Evolutionary conservation across 2,797 vertebrate species (phyloP).

Genomic region (Gymnoscopelus microlampas): DNA sequence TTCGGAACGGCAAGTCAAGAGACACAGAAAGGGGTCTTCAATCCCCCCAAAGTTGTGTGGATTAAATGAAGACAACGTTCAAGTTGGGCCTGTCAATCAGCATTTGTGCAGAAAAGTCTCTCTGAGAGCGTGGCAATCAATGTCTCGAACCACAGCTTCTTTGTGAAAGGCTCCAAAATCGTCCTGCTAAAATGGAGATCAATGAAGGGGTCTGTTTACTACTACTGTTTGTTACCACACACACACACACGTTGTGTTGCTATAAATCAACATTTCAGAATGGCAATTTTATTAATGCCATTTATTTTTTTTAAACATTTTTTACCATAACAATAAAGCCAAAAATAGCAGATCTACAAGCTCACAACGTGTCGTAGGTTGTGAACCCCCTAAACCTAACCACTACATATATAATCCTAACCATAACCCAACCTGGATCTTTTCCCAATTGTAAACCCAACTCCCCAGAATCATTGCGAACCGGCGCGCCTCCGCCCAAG

Average conservation of each 20-base stretch:
- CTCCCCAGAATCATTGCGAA: too few relatives aligned
- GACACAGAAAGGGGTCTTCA: conserved; percentile 37
- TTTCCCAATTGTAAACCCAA: background rate
- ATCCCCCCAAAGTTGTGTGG: conserved; percentile 40
- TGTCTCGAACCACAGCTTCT: conserved; percentile 46
- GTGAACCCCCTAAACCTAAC: conserved; percentile 45
- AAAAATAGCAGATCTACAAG: too few relatives aligned
- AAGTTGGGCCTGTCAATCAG: conserved; percentile 66
- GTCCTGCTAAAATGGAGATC: conserved; percentile 58
- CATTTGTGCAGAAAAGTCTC: conserved; percentile 52
- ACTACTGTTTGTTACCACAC: conserved; percentile 53
- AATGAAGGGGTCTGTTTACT: conserved; percentile 50
- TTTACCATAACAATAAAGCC: too few relatives aligned
- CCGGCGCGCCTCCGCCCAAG: too few relatives aligned
- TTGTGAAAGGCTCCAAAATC: conserved; percentile 63
- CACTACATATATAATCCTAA: conserved; percentile 36
- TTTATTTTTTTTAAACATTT: too few relatives aligned
- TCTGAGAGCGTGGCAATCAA: conserved; percentile 55
- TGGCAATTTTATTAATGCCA: too few relatives aligned
- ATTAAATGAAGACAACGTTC: conserved; percentile 52
- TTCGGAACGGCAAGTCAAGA: conserved; percentile 52
- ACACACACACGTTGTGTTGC: conserved; percentile 12
- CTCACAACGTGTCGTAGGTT: background rate
- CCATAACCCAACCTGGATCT: background rate
- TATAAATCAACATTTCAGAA: too few relatives aligned